Conservation (phyloP, 2,113 vertebrate species). For the Thunnus maccoyii region DNA sequence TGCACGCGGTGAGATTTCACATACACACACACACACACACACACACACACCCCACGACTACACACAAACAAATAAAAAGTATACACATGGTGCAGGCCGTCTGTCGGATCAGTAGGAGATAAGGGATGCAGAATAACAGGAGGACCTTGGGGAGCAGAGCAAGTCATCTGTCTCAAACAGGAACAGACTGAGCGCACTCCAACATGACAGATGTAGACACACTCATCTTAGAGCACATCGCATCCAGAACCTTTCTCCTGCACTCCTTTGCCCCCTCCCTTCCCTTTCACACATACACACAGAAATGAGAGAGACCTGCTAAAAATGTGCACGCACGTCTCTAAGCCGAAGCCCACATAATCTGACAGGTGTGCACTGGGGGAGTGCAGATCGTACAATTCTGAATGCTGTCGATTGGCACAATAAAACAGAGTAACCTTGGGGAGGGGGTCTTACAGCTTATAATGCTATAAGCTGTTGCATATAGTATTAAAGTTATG, state of each 20-base stretch:
- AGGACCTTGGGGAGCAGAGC: conserved; percentile 76
- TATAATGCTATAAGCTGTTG: conserved; percentile 62
- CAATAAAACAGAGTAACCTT: conserved; percentile 66
- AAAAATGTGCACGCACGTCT: conserved; percentile 47
- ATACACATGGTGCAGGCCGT: conserved; percentile 44
- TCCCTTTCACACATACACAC: conserved; percentile 10
- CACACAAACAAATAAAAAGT: conserved; percentile 31
- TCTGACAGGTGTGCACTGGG: conserved; percentile 70
- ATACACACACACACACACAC: conserved; percentile 7
- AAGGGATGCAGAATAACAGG: conserved; percentile 82
- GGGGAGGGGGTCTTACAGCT: conserved; percentile 38
- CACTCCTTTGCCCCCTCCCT: background rate
- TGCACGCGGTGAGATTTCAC: background rate
- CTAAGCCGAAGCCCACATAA: conserved; percentile 46
- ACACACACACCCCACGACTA: background rate
- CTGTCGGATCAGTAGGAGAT: conserved; percentile 76
- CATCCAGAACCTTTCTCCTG: conserved; percentile 55
- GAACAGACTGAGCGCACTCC: conserved; percentile 80
- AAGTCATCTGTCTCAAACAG: conserved; percentile 84
- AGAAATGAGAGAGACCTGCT: conserved; percentile 30
- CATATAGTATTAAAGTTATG: conserved; percentile 61
- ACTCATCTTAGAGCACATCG: conserved; percentile 71
- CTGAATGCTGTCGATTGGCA: conserved; percentile 61
- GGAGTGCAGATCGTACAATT: conserved; percentile 58
- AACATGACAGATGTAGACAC: conserved; percentile 79